A percentile compares a stretch with the other conserved stretches of the same genome.
Evolutionary conservation across 2,113 vertebrate species (phyloP).

Genomic region (Myrmecophaga tridactyla): DNA sequence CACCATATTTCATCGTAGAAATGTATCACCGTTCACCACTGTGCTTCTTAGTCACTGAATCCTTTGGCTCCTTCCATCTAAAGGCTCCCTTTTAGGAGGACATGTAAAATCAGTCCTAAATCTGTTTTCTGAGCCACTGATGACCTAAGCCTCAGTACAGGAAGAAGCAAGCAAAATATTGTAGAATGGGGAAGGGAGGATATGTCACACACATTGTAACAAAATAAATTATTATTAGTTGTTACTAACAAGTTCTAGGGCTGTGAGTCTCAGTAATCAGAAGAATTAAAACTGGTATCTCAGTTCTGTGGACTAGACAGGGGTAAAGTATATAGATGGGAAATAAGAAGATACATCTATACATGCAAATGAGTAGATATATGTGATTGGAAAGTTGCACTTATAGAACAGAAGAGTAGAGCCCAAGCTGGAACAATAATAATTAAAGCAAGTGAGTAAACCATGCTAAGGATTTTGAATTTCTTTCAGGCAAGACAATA

Average conservation of each 20-base stretch:
- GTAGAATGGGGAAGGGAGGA: not conserved
- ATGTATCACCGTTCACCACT: too few relatives aligned
- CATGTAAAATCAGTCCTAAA: not conserved
- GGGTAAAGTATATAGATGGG: not conserved
- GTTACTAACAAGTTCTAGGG: not conserved
- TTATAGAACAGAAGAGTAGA: not conserved
- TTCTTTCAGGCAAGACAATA: not conserved
- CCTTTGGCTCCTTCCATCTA: too few relatives aligned
- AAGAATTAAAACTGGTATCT: not conserved
- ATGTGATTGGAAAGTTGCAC: not conserved
- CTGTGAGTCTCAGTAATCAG: not conserved
- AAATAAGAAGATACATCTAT: not conserved
- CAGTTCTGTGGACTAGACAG: not conserved
- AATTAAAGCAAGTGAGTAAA: not conserved
- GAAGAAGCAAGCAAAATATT: not conserved
- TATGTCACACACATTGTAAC: not conserved
- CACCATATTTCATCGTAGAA: too few relatives aligned
- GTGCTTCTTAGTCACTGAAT: too few relatives aligned
- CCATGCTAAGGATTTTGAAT: not conserved
- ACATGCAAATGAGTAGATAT: not conserved
- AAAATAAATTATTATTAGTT: not conserved
- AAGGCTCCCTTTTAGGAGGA: not conserved
- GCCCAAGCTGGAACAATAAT: not conserved
- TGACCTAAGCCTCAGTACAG: not conserved
- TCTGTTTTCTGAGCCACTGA: not conserved